These are phyloP conservation scores for Poeciliopsis prolifica DNA, from an alignment of 2,113 vertebrate species.

Conservation along the genomic window DNA sequence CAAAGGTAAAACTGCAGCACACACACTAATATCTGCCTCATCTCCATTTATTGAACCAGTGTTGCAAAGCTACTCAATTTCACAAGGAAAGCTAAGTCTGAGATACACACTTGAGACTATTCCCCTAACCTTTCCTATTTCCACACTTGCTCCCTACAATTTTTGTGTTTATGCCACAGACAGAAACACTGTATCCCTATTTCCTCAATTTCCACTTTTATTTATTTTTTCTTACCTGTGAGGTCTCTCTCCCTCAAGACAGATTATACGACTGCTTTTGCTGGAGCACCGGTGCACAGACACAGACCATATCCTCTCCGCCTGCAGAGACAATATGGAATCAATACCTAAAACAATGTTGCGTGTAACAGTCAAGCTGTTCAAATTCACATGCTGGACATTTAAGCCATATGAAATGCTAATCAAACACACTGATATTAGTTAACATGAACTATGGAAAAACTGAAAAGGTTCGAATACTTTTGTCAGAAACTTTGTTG, in stretches of 20 bases:
- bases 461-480: too few relatives aligned
- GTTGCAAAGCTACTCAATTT: conserved; percentile 1
- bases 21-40: not conserved
- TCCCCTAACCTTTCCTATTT: conserved; percentile 5
- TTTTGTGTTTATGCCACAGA: not conserved
- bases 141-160: conserved; percentile 25
- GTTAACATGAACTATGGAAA: too few relatives aligned
- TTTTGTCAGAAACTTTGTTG: too few relatives aligned
- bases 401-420: conserved; percentile 16
- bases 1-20: not conserved
- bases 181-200: conserved; percentile 35
- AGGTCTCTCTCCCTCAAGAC: conserved; percentile 16
- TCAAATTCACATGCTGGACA: conserved; percentile 28
- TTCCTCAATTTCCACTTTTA: conserved; percentile 44
- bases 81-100: conserved; percentile 26
- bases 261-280: conserved; percentile 8
- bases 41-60: not conserved
- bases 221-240: not conserved
- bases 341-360: conserved; percentile 46
- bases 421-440: too few relatives aligned
- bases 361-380: conserved; percentile 23
- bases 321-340: conserved; percentile 24
- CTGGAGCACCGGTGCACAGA: not conserved
- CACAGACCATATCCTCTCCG: not conserved
- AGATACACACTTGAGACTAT: conserved; percentile 4